Evolutionary conservation across 2,113 vertebrate genomes (phyloP).

Genomic region (Blennius ocellaris): DNA sequence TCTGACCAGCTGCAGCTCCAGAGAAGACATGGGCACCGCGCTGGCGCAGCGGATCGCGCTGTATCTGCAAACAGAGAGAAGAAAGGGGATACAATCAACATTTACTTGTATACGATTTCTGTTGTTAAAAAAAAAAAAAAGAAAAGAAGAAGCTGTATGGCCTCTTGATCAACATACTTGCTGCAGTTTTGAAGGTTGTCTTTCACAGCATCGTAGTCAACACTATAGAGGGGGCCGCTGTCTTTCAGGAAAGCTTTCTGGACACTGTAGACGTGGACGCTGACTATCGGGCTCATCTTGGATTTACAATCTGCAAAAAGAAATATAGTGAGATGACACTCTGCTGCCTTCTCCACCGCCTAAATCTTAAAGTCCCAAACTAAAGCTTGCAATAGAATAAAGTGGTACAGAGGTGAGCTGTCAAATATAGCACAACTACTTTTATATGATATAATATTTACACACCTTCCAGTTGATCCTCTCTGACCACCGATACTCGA

Average conservation of each 20-base stretch:
- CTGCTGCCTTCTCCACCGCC: background rate
- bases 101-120: too few relatives aligned
- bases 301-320: conserved; percentile 88
- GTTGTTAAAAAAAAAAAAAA: too few relatives aligned
- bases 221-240: conserved; percentile 92
- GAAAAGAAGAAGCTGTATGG: too few relatives aligned
- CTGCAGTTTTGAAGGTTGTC: conserved; percentile 91
- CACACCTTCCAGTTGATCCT: conserved; percentile 93
- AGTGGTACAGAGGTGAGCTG: background rate
- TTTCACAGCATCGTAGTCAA: conserved; percentile 94
- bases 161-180: conserved; percentile 86
- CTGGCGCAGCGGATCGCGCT: conserved; percentile 89
- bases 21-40: conserved; percentile 79
- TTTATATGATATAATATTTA: background rate
- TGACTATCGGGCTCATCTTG: conserved; percentile 86
- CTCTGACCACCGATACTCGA: conserved; percentile 94
- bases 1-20: conserved; percentile 71
- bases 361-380: background rate
- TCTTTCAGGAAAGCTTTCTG: conserved; percentile 95
- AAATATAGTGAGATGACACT: background rate
- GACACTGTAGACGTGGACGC: conserved; percentile 94
- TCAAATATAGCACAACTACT: background rate
- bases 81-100: background rate
- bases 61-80: conserved; percentile 79
- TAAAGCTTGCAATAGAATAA: background rate